Percentiles rank a stretch among this genome's conserved stretches.
These are phyloP conservation scores for Phalanger gymnotis DNA, from an alignment of 2,797 vertebrate species.

Conservation along the genomic window DNA sequence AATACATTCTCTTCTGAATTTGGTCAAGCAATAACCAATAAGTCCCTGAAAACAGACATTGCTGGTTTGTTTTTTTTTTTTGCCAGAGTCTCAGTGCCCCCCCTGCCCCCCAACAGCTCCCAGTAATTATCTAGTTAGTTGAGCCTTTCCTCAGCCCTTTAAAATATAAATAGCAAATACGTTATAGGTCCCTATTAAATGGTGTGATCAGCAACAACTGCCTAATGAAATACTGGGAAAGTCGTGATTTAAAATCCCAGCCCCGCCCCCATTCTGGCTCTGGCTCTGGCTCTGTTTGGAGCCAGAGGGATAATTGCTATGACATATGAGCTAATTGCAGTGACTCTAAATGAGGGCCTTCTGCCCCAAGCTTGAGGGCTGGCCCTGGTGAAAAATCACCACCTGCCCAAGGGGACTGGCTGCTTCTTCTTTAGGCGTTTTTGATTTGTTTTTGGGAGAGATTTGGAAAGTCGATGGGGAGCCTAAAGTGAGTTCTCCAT, in stretches of 20 bases:
- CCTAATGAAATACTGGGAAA: conserved; percentile 85
- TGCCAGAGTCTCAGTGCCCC: conserved; percentile 62
- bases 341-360: conserved; percentile 80
- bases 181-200: conserved; percentile 83
- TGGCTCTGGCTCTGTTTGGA: conserved; percentile 83
- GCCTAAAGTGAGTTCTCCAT: not conserved
- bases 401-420: conserved; percentile 33
- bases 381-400: conserved; percentile 76
- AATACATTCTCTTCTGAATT: conserved; percentile 15
- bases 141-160: conserved; percentile 78
- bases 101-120: conserved; percentile 47
- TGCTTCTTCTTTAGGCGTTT: conserved; percentile 24
- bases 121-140: conserved; percentile 80
- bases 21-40: conserved; percentile 43
- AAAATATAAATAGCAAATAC: conserved; percentile 82
- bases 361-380: conserved; percentile 76
- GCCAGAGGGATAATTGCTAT: conserved; percentile 82
- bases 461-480: conserved; percentile 26
- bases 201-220: conserved; percentile 86
- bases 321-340: conserved; percentile 83
- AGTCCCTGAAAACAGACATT: conserved; percentile 67
- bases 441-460: conserved; percentile 19
- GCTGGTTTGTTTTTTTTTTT: conserved; percentile 33
- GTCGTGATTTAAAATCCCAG: conserved; percentile 84
- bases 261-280: conserved; percentile 81